Conservation (phyloP, 1,140 invertebrate species). For the Drosophila nikananu region DNA sequence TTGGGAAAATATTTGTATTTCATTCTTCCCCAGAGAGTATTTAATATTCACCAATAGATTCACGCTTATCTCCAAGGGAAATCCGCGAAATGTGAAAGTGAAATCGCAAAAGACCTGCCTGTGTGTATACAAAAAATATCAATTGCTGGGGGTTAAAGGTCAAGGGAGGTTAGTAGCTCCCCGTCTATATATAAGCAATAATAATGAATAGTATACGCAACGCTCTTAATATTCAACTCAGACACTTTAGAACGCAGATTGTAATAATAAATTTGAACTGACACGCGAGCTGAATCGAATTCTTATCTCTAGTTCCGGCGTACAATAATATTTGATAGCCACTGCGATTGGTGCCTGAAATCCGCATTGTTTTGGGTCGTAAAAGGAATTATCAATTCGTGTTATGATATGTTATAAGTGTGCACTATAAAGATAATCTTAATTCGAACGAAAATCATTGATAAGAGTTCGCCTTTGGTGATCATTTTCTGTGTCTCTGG, state of each 20-base stretch:
- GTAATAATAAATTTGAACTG: slow-evolving; percentile 23
- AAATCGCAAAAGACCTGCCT: slow-evolving; percentile 7
- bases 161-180: slow-evolving; percentile 35
- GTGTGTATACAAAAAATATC: slow-evolving; percentile 3
- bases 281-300: slow-evolving; percentile 29
- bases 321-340: slow-evolving; percentile 22
- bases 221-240: slow-evolving; percentile 11
- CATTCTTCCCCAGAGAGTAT: not conserved
- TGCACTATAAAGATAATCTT: slow-evolving; percentile 1
- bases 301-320: slow-evolving; percentile 36
- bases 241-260: slow-evolving; percentile 21
- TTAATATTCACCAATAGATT: not conserved
- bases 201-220: slow-evolving; percentile 25
- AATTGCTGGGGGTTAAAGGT: slow-evolving; percentile 16
- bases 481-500: not conserved
- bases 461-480: not conserved
- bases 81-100: not conserved
- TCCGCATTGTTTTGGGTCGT: slow-evolving; percentile 19
- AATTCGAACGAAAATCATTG: slow-evolving; percentile 8
- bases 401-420: not conserved
- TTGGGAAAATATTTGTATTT: not conserved
- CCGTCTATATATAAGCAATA: slow-evolving; percentile 1
- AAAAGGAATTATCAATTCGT: not conserved
- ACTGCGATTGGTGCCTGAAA: slow-evolving; percentile 7
- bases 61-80: not conserved